A percentile compares a stretch with the other conserved stretches of the same genome.
These are phyloP conservation scores for Epinephelus awoara DNA, from an alignment of 2,797 vertebrate genomes.

Conservation along the genomic window DNA sequence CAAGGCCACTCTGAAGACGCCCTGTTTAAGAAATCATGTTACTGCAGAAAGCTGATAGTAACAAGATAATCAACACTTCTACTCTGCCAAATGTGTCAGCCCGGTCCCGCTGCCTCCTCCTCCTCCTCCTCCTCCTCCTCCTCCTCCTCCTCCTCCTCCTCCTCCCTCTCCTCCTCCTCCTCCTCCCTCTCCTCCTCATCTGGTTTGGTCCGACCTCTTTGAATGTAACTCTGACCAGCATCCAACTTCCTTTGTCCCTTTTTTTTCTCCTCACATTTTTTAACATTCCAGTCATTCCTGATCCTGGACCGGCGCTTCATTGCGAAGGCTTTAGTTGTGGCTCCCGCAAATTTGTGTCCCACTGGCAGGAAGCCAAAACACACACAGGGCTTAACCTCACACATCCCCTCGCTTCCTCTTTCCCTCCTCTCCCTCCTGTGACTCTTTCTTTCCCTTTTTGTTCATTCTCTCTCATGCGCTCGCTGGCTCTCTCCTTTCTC, in stretches of 20 bases:
- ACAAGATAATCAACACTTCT: constrained; percentile 49
- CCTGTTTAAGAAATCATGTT: constrained; percentile 22
- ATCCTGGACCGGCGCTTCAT: constrained; percentile 22
- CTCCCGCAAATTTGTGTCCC: constrained; percentile 17
- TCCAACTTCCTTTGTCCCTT: constrained; percentile 22
- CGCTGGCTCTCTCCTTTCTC: background rate
- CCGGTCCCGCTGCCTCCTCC: background rate
- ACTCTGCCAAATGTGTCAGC: constrained; percentile 33
- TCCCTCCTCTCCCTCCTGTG: constrained; percentile 9
- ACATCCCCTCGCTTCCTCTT: constrained; percentile 2
- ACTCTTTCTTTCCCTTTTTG: constrained; percentile 7
- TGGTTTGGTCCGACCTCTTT: constrained; percentile 8
- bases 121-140: background rate
- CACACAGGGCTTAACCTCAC: constrained; percentile 47
- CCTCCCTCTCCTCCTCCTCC: background rate
- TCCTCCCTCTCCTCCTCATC: constrained; percentile 10
- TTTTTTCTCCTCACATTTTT: constrained; percentile 17
- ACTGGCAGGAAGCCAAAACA: constrained; percentile 49
- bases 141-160: background rate
- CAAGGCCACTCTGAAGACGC: background rate
- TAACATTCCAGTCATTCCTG: constrained; percentile 72
- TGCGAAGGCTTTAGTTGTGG: constrained; percentile 42
- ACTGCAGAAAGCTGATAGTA: constrained; percentile 17
- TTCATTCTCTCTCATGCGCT: background rate
- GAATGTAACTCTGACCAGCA: constrained; percentile 9